Evolutionary conservation across 2,113 vertebrate genomes (phyloP).

Genomic region (Zingel zingel): DNA sequence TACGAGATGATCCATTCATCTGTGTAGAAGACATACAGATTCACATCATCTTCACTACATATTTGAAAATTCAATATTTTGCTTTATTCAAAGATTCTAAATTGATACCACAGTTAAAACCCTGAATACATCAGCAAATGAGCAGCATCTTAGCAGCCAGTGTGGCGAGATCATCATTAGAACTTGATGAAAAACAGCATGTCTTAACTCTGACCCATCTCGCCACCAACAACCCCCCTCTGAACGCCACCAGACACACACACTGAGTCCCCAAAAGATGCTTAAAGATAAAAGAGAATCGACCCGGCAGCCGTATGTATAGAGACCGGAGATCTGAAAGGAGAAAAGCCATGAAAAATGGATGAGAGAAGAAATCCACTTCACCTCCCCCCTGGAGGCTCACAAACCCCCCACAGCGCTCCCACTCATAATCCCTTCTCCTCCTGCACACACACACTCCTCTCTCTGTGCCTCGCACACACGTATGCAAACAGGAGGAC

Average conservation of each 20-base stretch:
- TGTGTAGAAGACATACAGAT: slow-evolving; percentile 8
- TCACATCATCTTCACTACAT: neutral
- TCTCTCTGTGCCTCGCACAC: slow-evolving; percentile 60
- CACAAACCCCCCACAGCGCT: slow-evolving; percentile 76
- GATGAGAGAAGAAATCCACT: slow-evolving; percentile 84
- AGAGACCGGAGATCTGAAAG: slow-evolving; percentile 78
- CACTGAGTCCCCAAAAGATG: slow-evolving; percentile 69
- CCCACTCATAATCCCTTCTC: slow-evolving; percentile 77
- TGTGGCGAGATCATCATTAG: slow-evolving; percentile 38
- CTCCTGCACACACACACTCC: slow-evolving; percentile 66
- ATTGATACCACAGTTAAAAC: slow-evolving; percentile 31
- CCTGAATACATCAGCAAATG: slow-evolving; percentile 31
- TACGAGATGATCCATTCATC: slow-evolving; percentile 17
- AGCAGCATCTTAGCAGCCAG: slow-evolving; percentile 20
- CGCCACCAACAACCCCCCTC: slow-evolving; percentile 12
- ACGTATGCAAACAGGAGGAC: slow-evolving; percentile 69
- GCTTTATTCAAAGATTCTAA: neutral
- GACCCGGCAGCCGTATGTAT: slow-evolving; percentile 76
- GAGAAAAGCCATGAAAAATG: slow-evolving; percentile 85
- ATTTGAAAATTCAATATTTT: slow-evolving; percentile 33
- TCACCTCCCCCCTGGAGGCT: slow-evolving; percentile 77
- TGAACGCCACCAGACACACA: slow-evolving; percentile 37
- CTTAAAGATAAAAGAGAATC: slow-evolving; percentile 83
- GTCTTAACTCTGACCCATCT: slow-evolving; percentile 65
- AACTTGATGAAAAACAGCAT: slow-evolving; percentile 54